phyloP scores from a whole-genome alignment of 1,140 invertebrate genomes.

The Microplitis demolitor region DNA sequence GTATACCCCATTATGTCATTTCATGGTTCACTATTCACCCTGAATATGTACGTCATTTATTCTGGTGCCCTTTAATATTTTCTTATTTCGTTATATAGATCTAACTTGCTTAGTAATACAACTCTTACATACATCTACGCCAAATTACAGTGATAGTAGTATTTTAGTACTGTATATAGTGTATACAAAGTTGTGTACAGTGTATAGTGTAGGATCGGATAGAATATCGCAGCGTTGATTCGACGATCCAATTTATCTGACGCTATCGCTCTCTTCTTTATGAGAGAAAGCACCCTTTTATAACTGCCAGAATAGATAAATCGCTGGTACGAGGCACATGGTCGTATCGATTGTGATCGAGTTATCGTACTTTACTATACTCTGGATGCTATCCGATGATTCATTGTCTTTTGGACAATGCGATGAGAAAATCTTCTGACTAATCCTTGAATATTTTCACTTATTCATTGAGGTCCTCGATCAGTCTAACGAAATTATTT shows the following conservation, averaged over 20 bases:
- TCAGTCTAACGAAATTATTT: no score
- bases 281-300: background rate
- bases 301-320: background rate
- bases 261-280: background rate
- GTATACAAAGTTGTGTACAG: no score
- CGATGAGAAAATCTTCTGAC: background rate
- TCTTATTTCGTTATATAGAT: background rate
- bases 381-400: background rate
- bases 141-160: background rate
- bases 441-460: no score
- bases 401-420: background rate
- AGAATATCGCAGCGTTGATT: slow-evolving; percentile 2
- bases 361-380: background rate
- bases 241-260: background rate
- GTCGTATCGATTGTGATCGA: background rate
- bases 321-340: no score
- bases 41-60: slow-evolving; percentile 31
- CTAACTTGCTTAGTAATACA: background rate
- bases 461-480: no score
- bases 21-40: slow-evolving; percentile 29
- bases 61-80: slow-evolving; percentile 1
- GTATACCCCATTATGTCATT: slow-evolving; percentile 32
- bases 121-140: slow-evolving; percentile 4
- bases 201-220: no score
- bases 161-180: no score